Evolutionary conservation across 92 coral and sea anemone species (phyloP).

Genomic region (Porites rus): DNA sequence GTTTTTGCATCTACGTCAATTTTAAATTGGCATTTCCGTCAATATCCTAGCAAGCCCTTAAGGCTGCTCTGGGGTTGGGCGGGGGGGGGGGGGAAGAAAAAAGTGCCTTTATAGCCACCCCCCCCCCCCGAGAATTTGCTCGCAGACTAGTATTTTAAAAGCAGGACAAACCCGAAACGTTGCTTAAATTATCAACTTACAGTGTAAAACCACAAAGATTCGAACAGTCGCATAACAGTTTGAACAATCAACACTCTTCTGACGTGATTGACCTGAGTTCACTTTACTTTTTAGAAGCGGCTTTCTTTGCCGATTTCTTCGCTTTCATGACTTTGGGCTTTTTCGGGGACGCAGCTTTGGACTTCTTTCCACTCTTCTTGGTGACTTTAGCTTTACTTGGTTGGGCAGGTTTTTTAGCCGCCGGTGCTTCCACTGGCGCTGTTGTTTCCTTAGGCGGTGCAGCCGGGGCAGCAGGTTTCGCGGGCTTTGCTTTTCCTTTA

Average conservation of each 20-base stretch:
- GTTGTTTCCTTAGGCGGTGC: constrained; percentile 8
- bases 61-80: too few species aligned
- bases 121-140: too few species aligned
- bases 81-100: too few species aligned
- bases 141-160: fast-evolving
- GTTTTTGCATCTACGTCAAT: too few species aligned
- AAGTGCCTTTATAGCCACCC: too few species aligned
- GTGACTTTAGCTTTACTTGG: constrained; percentile 44
- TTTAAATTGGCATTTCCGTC: too few species aligned
- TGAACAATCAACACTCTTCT: constrained; percentile 42
- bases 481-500: constrained; percentile 17
- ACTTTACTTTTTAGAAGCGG: constrained; percentile 48
- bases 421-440: constrained; percentile 4
- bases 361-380: constrained; percentile 65
- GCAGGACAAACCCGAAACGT: too few species aligned
- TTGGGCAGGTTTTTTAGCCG: constrained; percentile 50
- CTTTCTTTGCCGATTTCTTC: constrained; percentile 64
- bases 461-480: constrained; percentile 33
- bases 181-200: too few species aligned
- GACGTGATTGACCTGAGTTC: constrained; percentile 26
- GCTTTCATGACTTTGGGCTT: constrained; percentile 86
- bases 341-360: constrained; percentile 85
- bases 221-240: constrained; percentile 42
- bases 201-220: too few species aligned
- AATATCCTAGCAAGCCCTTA: too few species aligned